Conservation (phyloP, 53 echinoderm and acorn worm species). For the Zoroaster sp. region DNA sequence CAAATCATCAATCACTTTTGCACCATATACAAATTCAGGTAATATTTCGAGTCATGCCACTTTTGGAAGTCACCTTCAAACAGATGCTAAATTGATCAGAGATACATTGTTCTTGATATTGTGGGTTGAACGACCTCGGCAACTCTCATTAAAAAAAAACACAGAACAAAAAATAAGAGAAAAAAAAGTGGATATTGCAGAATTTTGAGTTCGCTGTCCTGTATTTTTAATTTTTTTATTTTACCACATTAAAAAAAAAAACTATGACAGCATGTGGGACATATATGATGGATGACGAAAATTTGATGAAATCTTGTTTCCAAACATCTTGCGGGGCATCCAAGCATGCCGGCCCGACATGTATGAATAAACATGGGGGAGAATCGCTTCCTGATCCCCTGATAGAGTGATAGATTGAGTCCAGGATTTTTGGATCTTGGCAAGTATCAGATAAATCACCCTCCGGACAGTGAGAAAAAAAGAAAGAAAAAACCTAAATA, state of each 20-base stretch:
- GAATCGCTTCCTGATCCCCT: conserved; percentile 15
- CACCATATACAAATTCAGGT: neutral
- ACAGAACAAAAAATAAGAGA: neutral
- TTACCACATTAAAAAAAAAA: no score
- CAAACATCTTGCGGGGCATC: conserved; percentile 22
- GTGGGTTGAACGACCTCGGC: conserved; percentile 26
- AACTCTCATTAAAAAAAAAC: neutral
- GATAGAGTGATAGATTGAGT: conserved; percentile 26
- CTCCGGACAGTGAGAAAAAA: neutral
- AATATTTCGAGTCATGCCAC: neutral
- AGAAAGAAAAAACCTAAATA: no score
- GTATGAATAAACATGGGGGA: conserved; percentile 29
- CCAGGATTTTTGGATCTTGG: neutral
- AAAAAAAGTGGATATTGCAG: neutral
- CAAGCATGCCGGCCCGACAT: conserved; percentile 22
- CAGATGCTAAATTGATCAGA: neutral
- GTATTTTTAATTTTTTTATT: neutral
- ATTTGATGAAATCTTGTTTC: conserved; percentile 28
- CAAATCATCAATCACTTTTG: no score
- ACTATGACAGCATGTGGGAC: neutral
- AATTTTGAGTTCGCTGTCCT: conserved; percentile 40
- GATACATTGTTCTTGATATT: neutral
- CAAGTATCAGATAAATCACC: neutral
- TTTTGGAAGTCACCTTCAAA: neutral
- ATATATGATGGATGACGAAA: conserved; percentile 38